phyloP scores from a whole-genome alignment of 2,888 invertebrate genomes.

The Yponomeuta cagnagella region DNA sequence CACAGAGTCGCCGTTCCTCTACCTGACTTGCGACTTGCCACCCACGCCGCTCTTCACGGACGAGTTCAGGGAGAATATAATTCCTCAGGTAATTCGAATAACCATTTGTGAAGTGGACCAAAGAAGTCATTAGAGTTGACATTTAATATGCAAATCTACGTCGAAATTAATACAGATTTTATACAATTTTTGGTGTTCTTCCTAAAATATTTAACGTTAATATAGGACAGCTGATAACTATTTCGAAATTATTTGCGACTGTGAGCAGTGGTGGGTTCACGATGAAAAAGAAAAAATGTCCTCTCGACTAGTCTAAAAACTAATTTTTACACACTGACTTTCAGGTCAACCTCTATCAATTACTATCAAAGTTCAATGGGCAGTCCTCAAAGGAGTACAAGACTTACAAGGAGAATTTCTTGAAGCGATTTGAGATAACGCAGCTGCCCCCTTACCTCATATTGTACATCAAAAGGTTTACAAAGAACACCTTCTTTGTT shows the following conservation, averaged over 20 bases:
- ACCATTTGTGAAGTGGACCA: neutral
- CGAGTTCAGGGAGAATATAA: conserved; percentile 98
- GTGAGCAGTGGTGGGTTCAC: no score
- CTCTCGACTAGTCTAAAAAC: no score
- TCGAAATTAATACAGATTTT: no score
- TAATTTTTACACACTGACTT: conserved; percentile 26
- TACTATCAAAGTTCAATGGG: conserved; percentile 97
- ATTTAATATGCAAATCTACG: no score
- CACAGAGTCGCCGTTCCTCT: conserved; percentile 95
- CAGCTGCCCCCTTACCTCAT: conserved; percentile 95
- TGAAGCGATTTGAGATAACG: conserved; percentile 97
- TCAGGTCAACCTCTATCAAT: conserved; percentile 93
- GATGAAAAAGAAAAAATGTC: no score
- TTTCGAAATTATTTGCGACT: no score
- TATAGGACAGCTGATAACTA: no score
- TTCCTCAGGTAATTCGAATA: conserved; percentile 86
- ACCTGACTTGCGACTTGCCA: conserved; percentile 97
- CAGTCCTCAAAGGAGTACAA: conserved; percentile 97
- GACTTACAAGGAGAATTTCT: conserved; percentile 98
- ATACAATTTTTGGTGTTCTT: no score
- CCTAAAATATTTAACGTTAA: no score
- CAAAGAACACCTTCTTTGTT: conserved; percentile 98
- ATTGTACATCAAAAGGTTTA: conserved; percentile 97
- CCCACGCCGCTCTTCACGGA: conserved; percentile 98
- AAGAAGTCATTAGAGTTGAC: no score